Evolutionary conservation across 2,113 vertebrate species (phyloP).

Genomic region (Myxocyprinus asiaticus): DNA sequence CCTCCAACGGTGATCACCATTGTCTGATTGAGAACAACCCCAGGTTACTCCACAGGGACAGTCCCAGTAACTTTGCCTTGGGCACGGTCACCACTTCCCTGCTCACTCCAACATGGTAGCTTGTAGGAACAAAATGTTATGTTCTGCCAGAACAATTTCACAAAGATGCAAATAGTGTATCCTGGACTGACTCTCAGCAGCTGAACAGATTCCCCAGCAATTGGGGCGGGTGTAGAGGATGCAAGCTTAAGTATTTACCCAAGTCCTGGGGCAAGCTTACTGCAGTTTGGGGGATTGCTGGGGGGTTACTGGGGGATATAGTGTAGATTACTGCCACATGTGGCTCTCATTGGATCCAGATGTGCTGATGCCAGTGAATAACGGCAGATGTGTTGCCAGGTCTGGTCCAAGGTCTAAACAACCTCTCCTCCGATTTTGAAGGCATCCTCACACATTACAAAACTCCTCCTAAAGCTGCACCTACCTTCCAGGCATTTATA

Average conservation of each 20-base stretch:
- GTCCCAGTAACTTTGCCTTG: too few relatives aligned
- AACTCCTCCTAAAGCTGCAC: not conserved
- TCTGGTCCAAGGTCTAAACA: constrained; percentile 19
- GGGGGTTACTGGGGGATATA: not conserved
- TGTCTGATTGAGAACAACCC: too few relatives aligned
- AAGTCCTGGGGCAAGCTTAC: constrained; percentile 2
- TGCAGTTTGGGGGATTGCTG: not conserved
- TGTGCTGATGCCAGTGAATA: constrained; percentile 24
- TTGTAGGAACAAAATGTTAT: too few relatives aligned
- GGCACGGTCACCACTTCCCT: too few relatives aligned
- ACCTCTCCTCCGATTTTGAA: constrained; percentile 22
- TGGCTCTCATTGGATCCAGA: constrained; percentile 56
- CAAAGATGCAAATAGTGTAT: not conserved
- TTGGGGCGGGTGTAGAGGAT: not conserved
- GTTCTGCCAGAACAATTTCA: not conserved
- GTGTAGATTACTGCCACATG: constrained; percentile 27
- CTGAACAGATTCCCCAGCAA: not conserved
- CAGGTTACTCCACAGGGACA: too few relatives aligned
- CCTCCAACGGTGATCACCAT: too few relatives aligned
- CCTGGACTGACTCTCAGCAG: not conserved
- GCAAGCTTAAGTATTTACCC: not conserved
- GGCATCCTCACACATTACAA: constrained; percentile 13
- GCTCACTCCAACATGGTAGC: too few relatives aligned
- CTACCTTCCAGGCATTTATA: constrained; percentile 12
- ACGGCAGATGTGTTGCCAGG: constrained; percentile 43